These are phyloP conservation scores for Semotilus atromaculatus DNA, from an alignment of 2,797 vertebrate genomes.

Conservation along the genomic window DNA sequence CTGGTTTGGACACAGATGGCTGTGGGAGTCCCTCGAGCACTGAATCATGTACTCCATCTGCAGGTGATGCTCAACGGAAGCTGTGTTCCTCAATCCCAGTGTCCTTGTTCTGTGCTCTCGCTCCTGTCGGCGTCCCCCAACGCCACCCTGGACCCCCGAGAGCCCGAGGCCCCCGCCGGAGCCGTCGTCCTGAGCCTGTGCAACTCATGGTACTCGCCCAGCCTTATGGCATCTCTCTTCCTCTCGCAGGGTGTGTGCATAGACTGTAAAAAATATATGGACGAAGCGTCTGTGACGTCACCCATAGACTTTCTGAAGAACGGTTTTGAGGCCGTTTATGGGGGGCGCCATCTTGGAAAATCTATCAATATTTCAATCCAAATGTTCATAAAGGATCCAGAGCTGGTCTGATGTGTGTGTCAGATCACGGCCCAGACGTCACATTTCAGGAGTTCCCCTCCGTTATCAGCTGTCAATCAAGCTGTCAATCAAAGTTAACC, in stretches of 20 bases:
- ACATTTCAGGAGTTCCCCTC: no score
- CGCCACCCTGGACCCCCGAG: conserved; percentile 67
- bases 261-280: no score
- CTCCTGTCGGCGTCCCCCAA: conserved; percentile 68
- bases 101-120: conserved; percentile 78
- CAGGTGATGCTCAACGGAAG: conserved; percentile 78
- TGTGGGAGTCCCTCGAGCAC: not conserved
- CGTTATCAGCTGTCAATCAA: no score
- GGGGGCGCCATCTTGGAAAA: no score
- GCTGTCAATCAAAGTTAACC: no score
- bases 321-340: no score
- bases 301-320: no score
- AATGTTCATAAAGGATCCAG: no score
- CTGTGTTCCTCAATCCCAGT: conserved; percentile 75
- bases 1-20: not conserved
- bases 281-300: no score
- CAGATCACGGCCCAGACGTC: no score
- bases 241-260: not conserved
- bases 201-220: conserved; percentile 81
- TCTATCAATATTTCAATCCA: no score
- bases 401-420: no score
- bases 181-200: conserved; percentile 76
- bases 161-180: conserved; percentile 71
- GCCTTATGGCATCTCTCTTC: not conserved
- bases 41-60: conserved; percentile 6